Conservation (phyloP, 1,140 invertebrate genomes). For the Drosophila parvula region DNA sequence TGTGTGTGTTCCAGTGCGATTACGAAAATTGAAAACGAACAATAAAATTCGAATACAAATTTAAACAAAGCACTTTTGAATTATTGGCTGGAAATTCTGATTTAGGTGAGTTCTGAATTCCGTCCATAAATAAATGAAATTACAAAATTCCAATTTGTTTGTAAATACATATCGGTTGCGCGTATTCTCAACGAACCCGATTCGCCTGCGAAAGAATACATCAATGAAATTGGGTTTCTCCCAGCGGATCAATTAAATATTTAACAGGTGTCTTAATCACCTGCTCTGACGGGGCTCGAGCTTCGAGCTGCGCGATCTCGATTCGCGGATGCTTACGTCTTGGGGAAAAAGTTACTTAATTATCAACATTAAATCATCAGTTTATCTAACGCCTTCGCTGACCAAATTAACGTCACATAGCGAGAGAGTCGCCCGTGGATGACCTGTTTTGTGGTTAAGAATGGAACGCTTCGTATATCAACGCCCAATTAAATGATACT, state of each 20-base stretch:
- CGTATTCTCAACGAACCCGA: slow-evolving; percentile 23
- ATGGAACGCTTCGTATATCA: background rate
- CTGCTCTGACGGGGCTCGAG: background rate
- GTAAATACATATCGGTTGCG: slow-evolving; percentile 54
- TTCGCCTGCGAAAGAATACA: slow-evolving; percentile 33
- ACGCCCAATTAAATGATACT: slow-evolving; percentile 5
- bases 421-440: background rate
- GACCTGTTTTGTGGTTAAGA: slow-evolving; percentile 40
- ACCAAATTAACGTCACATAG: slow-evolving; percentile 12
- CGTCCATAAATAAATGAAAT: slow-evolving; percentile 67
- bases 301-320: slow-evolving; percentile 5
- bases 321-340: slow-evolving; percentile 48
- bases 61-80: slow-evolving; percentile 57
- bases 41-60: slow-evolving; percentile 37
- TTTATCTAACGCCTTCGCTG: background rate
- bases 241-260: slow-evolving; percentile 39
- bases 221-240: slow-evolving; percentile 72
- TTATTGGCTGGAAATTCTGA: slow-evolving; percentile 54
- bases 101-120: slow-evolving; percentile 68
- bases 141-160: slow-evolving; percentile 59
- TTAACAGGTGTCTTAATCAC: slow-evolving; percentile 32
- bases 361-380: slow-evolving; percentile 31
- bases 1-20: slow-evolving; percentile 12
- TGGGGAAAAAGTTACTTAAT: slow-evolving; percentile 62
- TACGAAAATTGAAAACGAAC: slow-evolving; percentile 42